A percentile compares a stretch with the other conserved stretches of the same genome.
phyloP scores from a whole-genome alignment of 2,797 vertebrate genomes.

The Oreochromis mossambicus region DNA sequence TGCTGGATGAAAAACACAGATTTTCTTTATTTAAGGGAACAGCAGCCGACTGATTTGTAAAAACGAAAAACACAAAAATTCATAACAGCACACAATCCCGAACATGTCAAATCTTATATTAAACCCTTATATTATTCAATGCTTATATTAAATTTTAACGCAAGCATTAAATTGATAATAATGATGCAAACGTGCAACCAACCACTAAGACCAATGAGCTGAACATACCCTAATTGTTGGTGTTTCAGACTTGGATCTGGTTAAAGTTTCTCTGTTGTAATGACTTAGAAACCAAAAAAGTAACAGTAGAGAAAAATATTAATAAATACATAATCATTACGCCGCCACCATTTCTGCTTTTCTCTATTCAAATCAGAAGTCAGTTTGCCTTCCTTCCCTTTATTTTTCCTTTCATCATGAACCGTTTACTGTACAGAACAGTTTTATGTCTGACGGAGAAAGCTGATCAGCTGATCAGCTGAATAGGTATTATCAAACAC shows the following conservation, averaged over 20 bases:
- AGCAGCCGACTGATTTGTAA: background rate
- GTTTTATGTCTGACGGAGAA: background rate
- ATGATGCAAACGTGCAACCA: background rate
- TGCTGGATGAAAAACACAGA: background rate
- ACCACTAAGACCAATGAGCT: background rate
- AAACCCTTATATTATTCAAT: background rate
- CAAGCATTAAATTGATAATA: background rate
- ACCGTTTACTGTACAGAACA: background rate
- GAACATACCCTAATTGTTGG: background rate
- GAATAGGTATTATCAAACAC: background rate
- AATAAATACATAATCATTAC: background rate
- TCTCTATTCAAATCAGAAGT: background rate
- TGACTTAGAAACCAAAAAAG: background rate
- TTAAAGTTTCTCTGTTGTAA: background rate
- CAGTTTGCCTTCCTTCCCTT: background rate
- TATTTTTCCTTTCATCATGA: background rate
- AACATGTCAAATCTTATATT: background rate
- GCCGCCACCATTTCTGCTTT: background rate
- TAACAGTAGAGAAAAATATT: background rate
- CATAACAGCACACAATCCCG: background rate
- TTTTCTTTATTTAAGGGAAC: background rate
- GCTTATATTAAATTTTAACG: background rate
- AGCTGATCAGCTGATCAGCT: background rate
- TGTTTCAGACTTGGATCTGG: background rate
- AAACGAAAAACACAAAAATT: background rate